These are phyloP conservation scores for Macaca mulatta DNA, from an alignment of 2,113 vertebrate species.

Conservation along the genomic window DNA sequence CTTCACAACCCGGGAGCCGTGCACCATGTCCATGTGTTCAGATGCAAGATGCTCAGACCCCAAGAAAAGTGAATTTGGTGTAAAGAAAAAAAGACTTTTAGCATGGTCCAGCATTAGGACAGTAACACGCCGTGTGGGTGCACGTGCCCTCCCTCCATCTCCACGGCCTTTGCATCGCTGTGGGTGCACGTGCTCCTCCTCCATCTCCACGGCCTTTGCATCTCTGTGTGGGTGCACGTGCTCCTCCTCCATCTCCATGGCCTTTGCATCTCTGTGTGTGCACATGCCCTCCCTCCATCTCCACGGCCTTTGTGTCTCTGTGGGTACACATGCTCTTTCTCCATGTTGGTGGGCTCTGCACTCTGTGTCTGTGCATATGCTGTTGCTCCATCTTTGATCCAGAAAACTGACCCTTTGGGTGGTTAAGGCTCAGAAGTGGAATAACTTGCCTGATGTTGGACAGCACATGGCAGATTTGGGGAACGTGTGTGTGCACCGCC, in stretches of 20 bases:
- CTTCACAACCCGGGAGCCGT: rapidly evolving
- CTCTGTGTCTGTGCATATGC: neutral
- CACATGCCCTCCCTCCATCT: no score
- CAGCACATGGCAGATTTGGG: rapidly evolving
- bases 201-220: rapidly evolving
- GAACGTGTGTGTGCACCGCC: rapidly evolving
- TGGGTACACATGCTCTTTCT: neutral
- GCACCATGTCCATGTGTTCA: rapidly evolving
- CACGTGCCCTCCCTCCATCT: no score
- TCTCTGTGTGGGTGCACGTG: no score
- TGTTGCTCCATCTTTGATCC: no score
- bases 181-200: no score
- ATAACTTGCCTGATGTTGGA: rapidly evolving
- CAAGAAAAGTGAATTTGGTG: no score
- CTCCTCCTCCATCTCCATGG: rapidly evolving
- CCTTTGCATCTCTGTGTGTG: rapidly evolving
- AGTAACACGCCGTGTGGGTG: no score
- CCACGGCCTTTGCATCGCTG: no score
- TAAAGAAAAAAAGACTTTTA: no score
- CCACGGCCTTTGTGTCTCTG: no score
- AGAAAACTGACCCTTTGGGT: neutral
- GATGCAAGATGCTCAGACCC: neutral
- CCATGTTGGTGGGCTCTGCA: neutral
- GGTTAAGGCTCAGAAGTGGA: neutral
- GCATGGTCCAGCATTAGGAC: no score